These are phyloP conservation scores for Drosophila eohydei DNA, from an alignment of 2,888 invertebrate species.

Conservation along the genomic window DNA sequence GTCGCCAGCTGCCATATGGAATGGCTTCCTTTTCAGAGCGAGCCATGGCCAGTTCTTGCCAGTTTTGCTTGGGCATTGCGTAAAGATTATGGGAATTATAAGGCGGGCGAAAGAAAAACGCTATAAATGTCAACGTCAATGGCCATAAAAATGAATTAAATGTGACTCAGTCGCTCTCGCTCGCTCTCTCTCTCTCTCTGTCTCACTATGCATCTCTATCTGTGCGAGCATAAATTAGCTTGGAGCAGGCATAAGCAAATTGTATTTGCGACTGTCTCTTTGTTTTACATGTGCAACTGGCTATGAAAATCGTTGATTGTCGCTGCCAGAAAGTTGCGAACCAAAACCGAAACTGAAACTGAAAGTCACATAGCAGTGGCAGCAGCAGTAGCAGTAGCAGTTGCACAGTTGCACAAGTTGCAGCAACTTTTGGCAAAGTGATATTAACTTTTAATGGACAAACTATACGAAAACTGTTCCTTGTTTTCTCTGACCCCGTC, in stretches of 20 bases:
- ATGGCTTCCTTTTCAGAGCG: conserved; percentile 38
- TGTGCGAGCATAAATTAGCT: conserved; percentile 59
- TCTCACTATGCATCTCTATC: not conserved
- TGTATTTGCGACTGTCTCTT: conserved; percentile 52
- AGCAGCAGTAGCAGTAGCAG: conserved; percentile 15
- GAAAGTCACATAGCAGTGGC: conserved; percentile 44
- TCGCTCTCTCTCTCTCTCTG: not conserved
- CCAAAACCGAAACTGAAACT: conserved; percentile 48
- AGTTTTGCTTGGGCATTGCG: conserved; percentile 51
- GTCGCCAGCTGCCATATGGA: conserved; percentile 27
- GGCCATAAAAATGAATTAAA: conserved; percentile 77
- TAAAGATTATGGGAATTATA: conserved; percentile 78
- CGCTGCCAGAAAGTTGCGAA: conserved; percentile 71
- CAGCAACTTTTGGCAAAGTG: conserved; percentile 73
- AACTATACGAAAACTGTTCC: conserved; percentile 77
- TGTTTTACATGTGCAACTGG: conserved; percentile 79
- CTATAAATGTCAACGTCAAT: conserved; percentile 77
- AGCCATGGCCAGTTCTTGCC: conserved; percentile 14
- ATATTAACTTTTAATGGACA: conserved; percentile 82
- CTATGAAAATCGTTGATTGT: conserved; percentile 81
- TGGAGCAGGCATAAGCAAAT: conserved; percentile 58
- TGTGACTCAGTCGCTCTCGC: conserved; percentile 28
- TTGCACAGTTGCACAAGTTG: conserved; percentile 43
- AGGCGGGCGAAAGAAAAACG: conserved; percentile 59
- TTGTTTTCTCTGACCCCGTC: conserved; percentile 35